A percentile compares a stretch with the other conserved stretches of the same genome.
Conservation (phyloP, 2,888 invertebrate genomes). For the Craniophora ligustri region DNA sequence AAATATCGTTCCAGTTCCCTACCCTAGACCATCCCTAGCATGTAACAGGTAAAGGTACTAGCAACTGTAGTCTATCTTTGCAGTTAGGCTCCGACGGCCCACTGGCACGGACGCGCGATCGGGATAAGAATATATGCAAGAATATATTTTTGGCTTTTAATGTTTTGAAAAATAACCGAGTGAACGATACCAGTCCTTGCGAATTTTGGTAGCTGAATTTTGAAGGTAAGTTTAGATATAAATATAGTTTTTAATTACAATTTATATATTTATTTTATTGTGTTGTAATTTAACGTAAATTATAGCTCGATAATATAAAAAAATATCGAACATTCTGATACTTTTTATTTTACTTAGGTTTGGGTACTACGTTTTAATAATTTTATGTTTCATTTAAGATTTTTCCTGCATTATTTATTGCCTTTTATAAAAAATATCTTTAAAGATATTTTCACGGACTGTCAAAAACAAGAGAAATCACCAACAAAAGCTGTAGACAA, state of each 20-base stretch:
- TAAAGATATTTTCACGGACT: too few relatives aligned
- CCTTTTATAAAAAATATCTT: too few relatives aligned
- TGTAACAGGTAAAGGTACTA: conserved; percentile 82
- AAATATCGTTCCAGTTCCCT: conserved; percentile 35
- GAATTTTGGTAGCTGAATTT: conserved; percentile 23
- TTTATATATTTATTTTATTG: not conserved
- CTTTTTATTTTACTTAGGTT: too few relatives aligned
- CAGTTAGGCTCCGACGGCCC: conserved; percentile 63
- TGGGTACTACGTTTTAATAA: too few relatives aligned
- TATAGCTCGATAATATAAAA: too few relatives aligned
- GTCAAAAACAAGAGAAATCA: conserved; percentile 14
- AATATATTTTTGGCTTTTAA: conserved; percentile 38
- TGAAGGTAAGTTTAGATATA: conserved; percentile 42
- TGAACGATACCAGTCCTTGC: conserved; percentile 41
- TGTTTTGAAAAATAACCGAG: conserved; percentile 45
- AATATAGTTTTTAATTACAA: not conserved
- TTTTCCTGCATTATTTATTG: too few relatives aligned
- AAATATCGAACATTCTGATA: too few relatives aligned
- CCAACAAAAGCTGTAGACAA: not conserved
- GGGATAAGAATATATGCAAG: conserved; percentile 16
- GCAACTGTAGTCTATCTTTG: conserved; percentile 51
- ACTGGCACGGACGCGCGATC: conserved; percentile 56
- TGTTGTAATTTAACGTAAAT: too few relatives aligned
- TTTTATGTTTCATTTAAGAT: too few relatives aligned
- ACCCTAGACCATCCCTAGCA: conserved; percentile 58